Evolutionary conservation across 2,888 invertebrate species (phyloP).

Genomic region (Harpalus rubripes): DNA sequence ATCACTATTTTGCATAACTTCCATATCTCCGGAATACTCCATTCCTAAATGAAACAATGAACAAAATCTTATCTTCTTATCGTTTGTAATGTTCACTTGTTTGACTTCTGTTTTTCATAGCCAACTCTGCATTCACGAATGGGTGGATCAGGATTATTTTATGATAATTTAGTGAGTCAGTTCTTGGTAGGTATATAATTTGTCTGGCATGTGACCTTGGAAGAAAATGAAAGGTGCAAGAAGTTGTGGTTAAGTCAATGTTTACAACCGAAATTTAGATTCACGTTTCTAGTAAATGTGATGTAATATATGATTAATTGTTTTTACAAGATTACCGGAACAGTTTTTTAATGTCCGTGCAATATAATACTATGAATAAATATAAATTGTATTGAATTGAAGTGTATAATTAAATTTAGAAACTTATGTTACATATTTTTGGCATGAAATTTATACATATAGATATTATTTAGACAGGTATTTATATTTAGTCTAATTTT

Average conservation of each 20-base stretch:
- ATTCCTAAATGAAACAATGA: too few species aligned
- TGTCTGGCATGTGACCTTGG: constrained; percentile 33
- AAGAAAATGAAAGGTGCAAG: constrained; percentile 32
- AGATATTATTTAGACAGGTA: too few species aligned
- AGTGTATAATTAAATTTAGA: too few species aligned
- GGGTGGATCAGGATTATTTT: constrained; percentile 24
- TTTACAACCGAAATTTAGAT: constrained; percentile 25
- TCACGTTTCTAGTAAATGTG: neutral
- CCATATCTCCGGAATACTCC: too few species aligned
- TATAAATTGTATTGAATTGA: neutral
- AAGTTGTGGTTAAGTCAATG: constrained; percentile 5
- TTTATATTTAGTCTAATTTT: neutral
- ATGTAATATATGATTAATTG: constrained; percentile 10
- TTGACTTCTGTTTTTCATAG: constrained; percentile 21
- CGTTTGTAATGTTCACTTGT: constrained; percentile 32
- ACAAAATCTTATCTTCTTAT: too few species aligned
- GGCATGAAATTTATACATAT: too few species aligned
- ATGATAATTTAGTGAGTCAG: constrained; percentile 19
- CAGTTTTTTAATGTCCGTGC: neutral
- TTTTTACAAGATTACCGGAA: neutral
- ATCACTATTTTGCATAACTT: too few species aligned
- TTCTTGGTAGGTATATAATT: constrained; percentile 13
- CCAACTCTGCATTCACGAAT: constrained; percentile 7
- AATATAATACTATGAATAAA: too few species aligned
- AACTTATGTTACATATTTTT: too few species aligned